Evolutionary conservation across 2,113 vertebrate species (phyloP), one percentile per base, ranked within the genome.

Genomic region (Ardeotis arabs): DNA sequence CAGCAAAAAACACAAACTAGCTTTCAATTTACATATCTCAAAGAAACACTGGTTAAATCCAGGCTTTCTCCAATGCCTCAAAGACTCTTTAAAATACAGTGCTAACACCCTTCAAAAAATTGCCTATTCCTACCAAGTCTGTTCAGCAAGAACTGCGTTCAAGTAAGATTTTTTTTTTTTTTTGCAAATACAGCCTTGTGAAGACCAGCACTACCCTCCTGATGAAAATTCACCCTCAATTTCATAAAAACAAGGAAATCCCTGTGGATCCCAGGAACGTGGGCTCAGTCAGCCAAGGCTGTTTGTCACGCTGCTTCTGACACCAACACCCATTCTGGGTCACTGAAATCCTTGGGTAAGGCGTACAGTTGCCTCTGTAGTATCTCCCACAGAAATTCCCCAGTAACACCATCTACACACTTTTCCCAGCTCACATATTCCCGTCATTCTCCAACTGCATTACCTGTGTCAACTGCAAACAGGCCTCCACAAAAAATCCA

Each of bases 291-390:
- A 76, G 62, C 13, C 9, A 50, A 64, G 39, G 59, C 20, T 53
- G 66, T 31, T 31, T 66, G 23, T 27, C 27, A n/a, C 0, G 1
- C 49, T 60, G 37, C 41, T 82, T 82, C 67, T 50, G 45, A 44
- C 75, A 91, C 18, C 33, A 49, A 35, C 5, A 49, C 7, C 25
- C 8, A 4, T n/a, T 35, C 35, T 44, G 21, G 23, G 41, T 67
- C 35, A 49, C 27, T 8, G 6, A 13, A 84, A 33, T 29, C 41
- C 73, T 55, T 31, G 23, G 14, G 18, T 8, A 4, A 75, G 9
- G 11, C 0, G 0, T 8, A 31, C 15, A 29, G 7, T 4, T 75
- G 6, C 45, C 66, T 67, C 66, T 67, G 15, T 4, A 60, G 15
- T 15, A 52, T 18, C 50, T 53, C 21, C 23, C 2, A 4, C 55